Evolutionary conservation across 2,888 invertebrate species (phyloP), one percentile per base, ranked within the genome.

Genomic region (Hirtodrosophila confusa): DNA sequence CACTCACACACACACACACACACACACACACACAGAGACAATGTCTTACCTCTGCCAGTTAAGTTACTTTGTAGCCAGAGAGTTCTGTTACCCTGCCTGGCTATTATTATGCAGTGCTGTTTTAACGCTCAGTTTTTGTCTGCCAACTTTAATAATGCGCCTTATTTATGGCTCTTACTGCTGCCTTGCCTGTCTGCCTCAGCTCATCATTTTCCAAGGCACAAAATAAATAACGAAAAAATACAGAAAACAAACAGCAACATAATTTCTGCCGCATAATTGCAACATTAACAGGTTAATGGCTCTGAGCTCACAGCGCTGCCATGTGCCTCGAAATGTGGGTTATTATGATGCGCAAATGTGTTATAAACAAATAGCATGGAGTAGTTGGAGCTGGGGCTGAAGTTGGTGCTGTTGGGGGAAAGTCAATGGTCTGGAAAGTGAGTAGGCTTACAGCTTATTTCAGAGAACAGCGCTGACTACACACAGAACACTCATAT

Each of bases 251-350:
- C 17, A 73, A 60, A 73, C 47, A 57, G 57, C 57, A 67, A 77
- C 86, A 86, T 82, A 55, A 82, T 75, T 79, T 78, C 61, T 73
- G 75, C 70, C 86, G 80, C 86, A 83, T 83, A 83, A 83, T 83
- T 86, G 80, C 86, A 86, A 80, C 86, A 83, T 83, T 83, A 83
- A 86, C 83, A 78, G 77, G 78, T 86, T 83, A 83, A 86, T 83
- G 82, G 84, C 78, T 63, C 49, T 51, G 54, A 63, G 68, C 53
- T 67, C 47, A 37, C 61, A 44, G 17, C 71, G 69, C 63, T 17
- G 31, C 35, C 44, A 31, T 58, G 37, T 35, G 49, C 43, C 54
- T 35, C 33, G 24, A 47, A 71, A 71, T 75, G 75, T 75, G 63
- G 74, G 67, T 66, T 71, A 71, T 75, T 79, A 80, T 79, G 76